Percentiles rank a stretch among this genome's conserved stretches.
Evolutionary conservation across 2,113 vertebrate species (phyloP).

Genomic region (Puffinus mauretanicus): DNA sequence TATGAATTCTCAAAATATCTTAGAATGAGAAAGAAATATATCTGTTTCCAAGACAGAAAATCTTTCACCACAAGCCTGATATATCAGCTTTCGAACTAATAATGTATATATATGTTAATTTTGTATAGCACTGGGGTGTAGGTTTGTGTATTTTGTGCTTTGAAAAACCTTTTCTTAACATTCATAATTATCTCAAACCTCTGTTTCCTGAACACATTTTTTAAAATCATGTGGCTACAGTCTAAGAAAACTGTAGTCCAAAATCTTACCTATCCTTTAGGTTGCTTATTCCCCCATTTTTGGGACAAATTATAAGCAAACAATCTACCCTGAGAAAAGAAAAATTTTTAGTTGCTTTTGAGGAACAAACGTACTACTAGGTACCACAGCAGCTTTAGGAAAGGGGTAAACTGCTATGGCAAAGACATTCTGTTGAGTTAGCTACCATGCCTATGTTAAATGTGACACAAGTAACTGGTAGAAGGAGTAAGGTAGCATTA

Average conservation of each 20-base stretch:
- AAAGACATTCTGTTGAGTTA: background rate
- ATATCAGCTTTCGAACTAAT: background rate
- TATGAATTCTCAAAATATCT: background rate
- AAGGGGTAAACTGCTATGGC: background rate
- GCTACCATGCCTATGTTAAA: background rate
- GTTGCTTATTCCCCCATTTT: background rate
- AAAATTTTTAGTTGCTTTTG: background rate
- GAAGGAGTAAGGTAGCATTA: background rate
- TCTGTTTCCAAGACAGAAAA: background rate
- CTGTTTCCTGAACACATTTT: background rate
- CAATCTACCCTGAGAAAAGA: fast-evolving
- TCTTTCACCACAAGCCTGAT: background rate
- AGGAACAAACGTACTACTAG: background rate
- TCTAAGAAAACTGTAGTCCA: background rate
- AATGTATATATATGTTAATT: background rate
- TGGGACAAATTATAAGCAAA: background rate
- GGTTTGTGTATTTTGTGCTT: background rate
- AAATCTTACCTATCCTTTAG: background rate
- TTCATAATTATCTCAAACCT: background rate
- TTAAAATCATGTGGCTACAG: fast-evolving
- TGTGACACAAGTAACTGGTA: background rate
- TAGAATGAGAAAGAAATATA: background rate
- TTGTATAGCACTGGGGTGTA: background rate
- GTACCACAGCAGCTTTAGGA: background rate
- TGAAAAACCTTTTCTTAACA: background rate